Evolutionary conservation across 2,888 invertebrate genomes (phyloP), one percentile per base, ranked within the genome.

Genomic region (Eremobia ochroleuca): DNA sequence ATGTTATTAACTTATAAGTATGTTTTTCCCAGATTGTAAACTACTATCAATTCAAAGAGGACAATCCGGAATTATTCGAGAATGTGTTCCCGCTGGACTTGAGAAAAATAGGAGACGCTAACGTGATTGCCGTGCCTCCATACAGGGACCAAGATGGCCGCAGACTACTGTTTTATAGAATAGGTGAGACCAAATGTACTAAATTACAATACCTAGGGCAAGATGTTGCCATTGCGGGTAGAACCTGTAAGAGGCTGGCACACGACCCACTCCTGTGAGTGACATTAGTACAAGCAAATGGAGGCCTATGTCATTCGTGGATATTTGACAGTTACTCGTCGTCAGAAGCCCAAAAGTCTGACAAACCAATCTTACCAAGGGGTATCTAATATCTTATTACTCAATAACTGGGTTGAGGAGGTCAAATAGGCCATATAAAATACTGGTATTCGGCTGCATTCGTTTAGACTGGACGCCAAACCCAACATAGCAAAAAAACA

Each of bases 61-160:
- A 97, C 28, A 98, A 98, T 90, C 97, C 98, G 4, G 97, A 97
- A 66, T 96, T 98, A 78, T 98, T 98, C 86, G 97, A 97, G 79
- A 97, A 98, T 82, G 97, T 98, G 0, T 97, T 97, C 79, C 98
- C 98, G 0, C 86, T 97, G 74, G 97, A 98, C 65, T 93, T 98
- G 85, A 95, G 97, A 49, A 95, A 94, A 77, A 97, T 98, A 15
- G 98, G 98, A 0, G 98, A 98, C 31, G 97, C 97, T 15, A 97
- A 98, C 81, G 96, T 98, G 5, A 96, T 98, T 64, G 97, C 98
- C 0, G 98, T 98, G 5, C 98, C 98, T 0, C 98, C 98, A 0
- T 98, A 98, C 90, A 97, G 97, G 49, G 98, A 98, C 85, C 98
- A 98, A 91, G 97, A 97, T 79, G 98, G 98, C 4, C 96, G 98